phyloP scores from a whole-genome alignment of 2,113 vertebrate species.

The Grallaria varia region DNA sequence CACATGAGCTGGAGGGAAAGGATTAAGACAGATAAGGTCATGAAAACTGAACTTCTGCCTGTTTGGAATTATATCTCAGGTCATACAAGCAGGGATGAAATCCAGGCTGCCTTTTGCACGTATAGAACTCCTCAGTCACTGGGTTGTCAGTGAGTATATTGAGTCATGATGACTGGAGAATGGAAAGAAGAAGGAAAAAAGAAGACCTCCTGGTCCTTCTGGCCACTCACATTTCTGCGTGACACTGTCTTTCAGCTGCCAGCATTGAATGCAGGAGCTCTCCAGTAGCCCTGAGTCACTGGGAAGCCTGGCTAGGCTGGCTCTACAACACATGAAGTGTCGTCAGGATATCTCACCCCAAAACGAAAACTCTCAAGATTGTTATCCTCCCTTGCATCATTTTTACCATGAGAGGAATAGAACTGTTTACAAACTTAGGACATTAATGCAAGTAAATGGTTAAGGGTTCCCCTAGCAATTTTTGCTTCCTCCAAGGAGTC shows the following conservation, averaged over 20 bases:
- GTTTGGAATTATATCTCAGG: neutral
- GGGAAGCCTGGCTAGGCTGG: neutral
- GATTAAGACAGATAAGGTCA: neutral
- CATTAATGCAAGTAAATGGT: neutral
- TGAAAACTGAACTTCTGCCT: neutral
- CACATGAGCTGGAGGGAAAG: neutral
- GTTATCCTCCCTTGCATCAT: neutral
- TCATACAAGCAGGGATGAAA: neutral
- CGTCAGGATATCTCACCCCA: neutral
- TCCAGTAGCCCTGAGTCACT: neutral
- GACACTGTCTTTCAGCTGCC: neutral
- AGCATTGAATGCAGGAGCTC: neutral
- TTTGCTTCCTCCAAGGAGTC: neutral
- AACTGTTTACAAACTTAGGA: neutral
- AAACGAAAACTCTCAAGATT: neutral
- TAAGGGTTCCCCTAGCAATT: neutral
- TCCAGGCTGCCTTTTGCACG: neutral
- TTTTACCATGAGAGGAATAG: neutral
- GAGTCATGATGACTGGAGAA: neutral
- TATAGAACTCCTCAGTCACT: neutral
- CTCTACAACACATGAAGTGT: neutral
- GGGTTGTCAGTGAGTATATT: neutral
- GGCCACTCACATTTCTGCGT: neutral
- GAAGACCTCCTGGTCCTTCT: neutral
- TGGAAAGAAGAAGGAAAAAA: neutral